These are phyloP conservation scores for Psilopsiagon aymara DNA, from an alignment of 2,113 vertebrate species.

Conservation along the genomic window DNA sequence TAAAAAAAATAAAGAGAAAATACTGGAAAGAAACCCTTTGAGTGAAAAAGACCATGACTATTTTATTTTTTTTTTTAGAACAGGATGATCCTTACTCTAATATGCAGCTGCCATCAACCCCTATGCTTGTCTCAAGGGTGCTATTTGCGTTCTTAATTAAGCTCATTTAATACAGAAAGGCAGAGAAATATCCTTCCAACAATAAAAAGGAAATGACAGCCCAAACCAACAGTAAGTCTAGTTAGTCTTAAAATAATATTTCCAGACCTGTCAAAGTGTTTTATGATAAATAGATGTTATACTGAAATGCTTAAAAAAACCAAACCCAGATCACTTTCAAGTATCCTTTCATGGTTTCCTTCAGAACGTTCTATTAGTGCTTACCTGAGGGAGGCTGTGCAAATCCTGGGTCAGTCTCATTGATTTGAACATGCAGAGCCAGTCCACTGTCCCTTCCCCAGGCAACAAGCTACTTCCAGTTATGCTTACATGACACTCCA, in stretches of 20 bases:
- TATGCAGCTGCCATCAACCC: not conserved
- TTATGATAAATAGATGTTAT: not conserved
- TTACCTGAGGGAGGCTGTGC: not conserved
- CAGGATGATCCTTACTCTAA: conserved; percentile 2
- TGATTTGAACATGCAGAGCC: not conserved
- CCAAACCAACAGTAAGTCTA: not conserved
- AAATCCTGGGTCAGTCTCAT: not conserved
- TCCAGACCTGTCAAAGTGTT: not conserved
- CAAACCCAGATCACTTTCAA: not conserved
- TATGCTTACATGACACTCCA: not conserved
- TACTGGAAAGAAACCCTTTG: not conserved
- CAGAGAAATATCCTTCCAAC: conserved; percentile 3
- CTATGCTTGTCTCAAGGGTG: not conserved
- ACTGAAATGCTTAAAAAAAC: not conserved
- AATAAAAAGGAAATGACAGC: conserved; percentile 1
- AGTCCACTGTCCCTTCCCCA: not conserved
- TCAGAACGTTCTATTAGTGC: not conserved
- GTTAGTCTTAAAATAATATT: not conserved
- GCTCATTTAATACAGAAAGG: not conserved
- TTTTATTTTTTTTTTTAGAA: conserved; percentile 9
- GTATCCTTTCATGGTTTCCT: not conserved
- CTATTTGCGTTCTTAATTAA: conserved; percentile 23
- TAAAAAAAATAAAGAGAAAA: not conserved
- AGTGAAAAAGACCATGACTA: not conserved
- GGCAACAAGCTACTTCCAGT: not conserved